Evolutionary conservation across 2,113 vertebrate species (phyloP).

Genomic region (Natator depressus): DNA sequence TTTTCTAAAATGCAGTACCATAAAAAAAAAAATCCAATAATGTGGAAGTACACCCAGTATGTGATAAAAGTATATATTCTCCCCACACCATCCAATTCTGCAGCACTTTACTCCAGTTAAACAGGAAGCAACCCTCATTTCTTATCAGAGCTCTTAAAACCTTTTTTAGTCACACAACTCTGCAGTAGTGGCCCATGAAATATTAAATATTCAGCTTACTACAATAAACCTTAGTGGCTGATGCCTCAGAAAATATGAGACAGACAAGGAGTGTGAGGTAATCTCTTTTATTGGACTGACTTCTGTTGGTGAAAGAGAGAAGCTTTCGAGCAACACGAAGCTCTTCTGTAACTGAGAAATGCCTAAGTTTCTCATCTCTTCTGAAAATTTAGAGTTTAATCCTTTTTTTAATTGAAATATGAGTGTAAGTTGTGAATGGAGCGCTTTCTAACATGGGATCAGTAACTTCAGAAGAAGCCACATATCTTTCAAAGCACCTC

Average conservation of each 20-base stretch:
- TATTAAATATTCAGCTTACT: constrained; percentile 5
- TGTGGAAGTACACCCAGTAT: neutral
- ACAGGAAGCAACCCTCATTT: constrained; percentile 57
- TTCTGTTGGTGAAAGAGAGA: neutral
- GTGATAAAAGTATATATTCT: constrained; percentile 42
- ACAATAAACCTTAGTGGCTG: constrained; percentile 20
- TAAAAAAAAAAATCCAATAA: constrained; percentile 37
- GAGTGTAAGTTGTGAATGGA: neutral
- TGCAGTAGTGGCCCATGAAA: neutral
- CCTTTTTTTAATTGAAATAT: neutral
- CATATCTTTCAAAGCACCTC: constrained; percentile 19
- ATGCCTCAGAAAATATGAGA: neutral
- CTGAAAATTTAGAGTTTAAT: neutral
- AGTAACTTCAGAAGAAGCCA: neutral
- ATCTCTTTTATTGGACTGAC: neutral
- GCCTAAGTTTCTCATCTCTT: no score
- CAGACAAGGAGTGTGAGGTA: neutral
- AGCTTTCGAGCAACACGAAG: neutral
- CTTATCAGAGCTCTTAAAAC: constrained; percentile 48
- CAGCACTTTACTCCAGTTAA: constrained; percentile 26
- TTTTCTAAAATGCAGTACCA: constrained; percentile 48
- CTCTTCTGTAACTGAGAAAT: neutral
- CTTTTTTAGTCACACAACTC: constrained; percentile 26
- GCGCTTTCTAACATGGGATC: constrained; percentile 15
- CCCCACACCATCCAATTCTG: constrained; percentile 54